phyloP scores from a whole-genome alignment of 2,113 vertebrate species.

The Seriola rivoliana region DNA sequence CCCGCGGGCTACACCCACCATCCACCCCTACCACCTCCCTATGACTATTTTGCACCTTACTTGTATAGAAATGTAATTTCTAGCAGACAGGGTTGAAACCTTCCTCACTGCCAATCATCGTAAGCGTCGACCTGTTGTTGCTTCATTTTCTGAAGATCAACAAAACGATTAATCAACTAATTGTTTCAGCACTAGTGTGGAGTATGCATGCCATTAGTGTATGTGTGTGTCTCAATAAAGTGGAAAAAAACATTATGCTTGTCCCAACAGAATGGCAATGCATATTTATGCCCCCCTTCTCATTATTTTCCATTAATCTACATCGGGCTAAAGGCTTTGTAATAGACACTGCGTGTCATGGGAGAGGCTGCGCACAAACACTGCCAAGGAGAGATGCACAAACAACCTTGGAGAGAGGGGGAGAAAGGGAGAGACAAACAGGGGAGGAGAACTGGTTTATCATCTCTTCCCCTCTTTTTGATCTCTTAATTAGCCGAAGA shows the following conservation, averaged over 20 bases:
- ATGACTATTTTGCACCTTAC: too few species aligned
- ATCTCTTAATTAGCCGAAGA: slow-evolving; percentile 51
- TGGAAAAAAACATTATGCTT: slow-evolving; percentile 5
- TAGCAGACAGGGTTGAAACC: too few species aligned
- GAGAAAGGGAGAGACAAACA: slow-evolving; percentile 29
- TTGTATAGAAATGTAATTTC: too few species aligned
- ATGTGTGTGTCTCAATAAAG: slow-evolving; percentile 38
- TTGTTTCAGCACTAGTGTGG: background rate
- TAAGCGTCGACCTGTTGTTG: background rate
- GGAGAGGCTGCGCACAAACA: slow-evolving; percentile 42
- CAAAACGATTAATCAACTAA: background rate
- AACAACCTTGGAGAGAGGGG: slow-evolving; percentile 59
- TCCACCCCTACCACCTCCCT: too few species aligned
- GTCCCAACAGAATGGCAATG: slow-evolving; percentile 24
- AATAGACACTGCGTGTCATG: slow-evolving; percentile 49
- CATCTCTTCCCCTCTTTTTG: slow-evolving; percentile 64
- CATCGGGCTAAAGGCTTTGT: slow-evolving; percentile 52
- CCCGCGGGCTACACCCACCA: background rate
- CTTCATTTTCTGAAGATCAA: slow-evolving; percentile 6
- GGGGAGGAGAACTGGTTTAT: slow-evolving; percentile 64
- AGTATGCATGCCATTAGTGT: slow-evolving; percentile 10
- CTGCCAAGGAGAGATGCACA: slow-evolving; percentile 37
- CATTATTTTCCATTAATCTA: slow-evolving; percentile 68
- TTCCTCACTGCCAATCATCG: background rate
- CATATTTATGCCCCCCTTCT: slow-evolving; percentile 49